phyloP scores from a whole-genome alignment of 2,888 invertebrate genomes.

The Hyposoter didymator region DNA sequence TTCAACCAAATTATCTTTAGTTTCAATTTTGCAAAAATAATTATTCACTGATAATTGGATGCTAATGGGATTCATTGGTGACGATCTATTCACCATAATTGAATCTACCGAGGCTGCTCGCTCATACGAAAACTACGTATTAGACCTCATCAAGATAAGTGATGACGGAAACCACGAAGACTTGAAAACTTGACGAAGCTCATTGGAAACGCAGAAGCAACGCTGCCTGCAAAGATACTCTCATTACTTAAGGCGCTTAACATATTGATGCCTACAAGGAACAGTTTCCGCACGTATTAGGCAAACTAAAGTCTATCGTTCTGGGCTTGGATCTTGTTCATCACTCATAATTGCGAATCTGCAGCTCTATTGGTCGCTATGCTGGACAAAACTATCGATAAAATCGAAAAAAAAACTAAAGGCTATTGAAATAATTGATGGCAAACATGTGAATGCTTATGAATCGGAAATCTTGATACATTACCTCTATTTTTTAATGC shows the following conservation, averaged over 20 bases:
- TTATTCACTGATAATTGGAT: not conserved
- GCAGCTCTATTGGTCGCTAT: not conserved
- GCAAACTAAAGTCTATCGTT: slow-evolving; percentile 13
- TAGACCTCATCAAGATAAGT: slow-evolving; percentile 3
- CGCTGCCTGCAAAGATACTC: slow-evolving; percentile 73
- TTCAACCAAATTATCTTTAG: not conserved
- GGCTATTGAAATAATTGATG: not conserved
- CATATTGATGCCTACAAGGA: slow-evolving; percentile 80
- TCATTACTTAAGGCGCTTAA: slow-evolving; percentile 80
- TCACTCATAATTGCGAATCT: slow-evolving; percentile 44
- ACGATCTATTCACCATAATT: not conserved
- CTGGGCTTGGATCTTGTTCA: not conserved
- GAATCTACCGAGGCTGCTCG: not conserved
- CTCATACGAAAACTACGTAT: slow-evolving; percentile 20
- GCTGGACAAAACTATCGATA: too few species aligned
- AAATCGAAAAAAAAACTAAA: not conserved
- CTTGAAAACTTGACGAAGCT: slow-evolving; percentile 12
- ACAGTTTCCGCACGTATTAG: slow-evolving; percentile 73
- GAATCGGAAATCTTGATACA: not conserved
- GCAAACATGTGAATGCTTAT: not conserved
- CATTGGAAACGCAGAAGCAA: slow-evolving; percentile 63
- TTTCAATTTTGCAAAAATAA: not conserved
- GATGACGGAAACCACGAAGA: slow-evolving; percentile 26
- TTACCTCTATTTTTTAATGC: not conserved
- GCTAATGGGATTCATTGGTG: not conserved